Conservation (phyloP, 1,140 invertebrate species). For the Artemia franciscana region DNA sequence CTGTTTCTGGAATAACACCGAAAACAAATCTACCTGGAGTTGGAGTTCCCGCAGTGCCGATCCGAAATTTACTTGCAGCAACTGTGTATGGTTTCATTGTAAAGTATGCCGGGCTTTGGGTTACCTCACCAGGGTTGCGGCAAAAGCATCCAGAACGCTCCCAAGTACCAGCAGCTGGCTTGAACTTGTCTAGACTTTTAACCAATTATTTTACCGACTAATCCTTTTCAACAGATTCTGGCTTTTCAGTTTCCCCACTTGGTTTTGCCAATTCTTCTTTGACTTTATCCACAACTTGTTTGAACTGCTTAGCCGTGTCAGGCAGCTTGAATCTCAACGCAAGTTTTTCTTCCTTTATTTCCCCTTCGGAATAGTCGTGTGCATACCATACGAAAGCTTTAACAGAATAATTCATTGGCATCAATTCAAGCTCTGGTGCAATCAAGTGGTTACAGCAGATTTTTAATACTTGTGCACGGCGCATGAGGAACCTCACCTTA, state of each 20-base stretch:
- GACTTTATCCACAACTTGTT: conserved; percentile 19
- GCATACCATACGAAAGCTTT: conserved; percentile 46
- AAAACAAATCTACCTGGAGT: conserved; percentile 6
- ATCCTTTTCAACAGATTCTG: background rate
- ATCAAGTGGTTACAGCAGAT: conserved; percentile 49
- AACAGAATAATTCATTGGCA: conserved; percentile 31
- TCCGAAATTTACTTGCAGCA: conserved; percentile 1
- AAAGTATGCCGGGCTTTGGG: conserved; percentile 31
- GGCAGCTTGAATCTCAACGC: conserved; percentile 44
- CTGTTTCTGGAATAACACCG: background rate
- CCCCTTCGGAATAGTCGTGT: conserved; percentile 44
- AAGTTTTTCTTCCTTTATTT: conserved; percentile 36
- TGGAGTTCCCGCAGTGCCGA: background rate
- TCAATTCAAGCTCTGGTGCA: conserved; percentile 32
- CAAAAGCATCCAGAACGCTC: conserved; percentile 23
- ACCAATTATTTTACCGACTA: background rate
- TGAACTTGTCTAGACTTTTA: conserved; percentile 24
- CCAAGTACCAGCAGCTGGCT: conserved; percentile 26
- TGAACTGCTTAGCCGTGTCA: conserved; percentile 25
- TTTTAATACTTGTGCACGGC: conserved; percentile 47
- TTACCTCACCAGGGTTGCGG: conserved; percentile 15
- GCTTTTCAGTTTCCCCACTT: conserved; percentile 5
- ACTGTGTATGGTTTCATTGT: conserved; percentile 20
- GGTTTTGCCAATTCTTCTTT: conserved; percentile 9
- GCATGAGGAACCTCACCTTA: conserved; percentile 43